Base-by-base conservation (phyloP, 1,140 invertebrate genomes). In the Monochamus saltuarius region DNA sequence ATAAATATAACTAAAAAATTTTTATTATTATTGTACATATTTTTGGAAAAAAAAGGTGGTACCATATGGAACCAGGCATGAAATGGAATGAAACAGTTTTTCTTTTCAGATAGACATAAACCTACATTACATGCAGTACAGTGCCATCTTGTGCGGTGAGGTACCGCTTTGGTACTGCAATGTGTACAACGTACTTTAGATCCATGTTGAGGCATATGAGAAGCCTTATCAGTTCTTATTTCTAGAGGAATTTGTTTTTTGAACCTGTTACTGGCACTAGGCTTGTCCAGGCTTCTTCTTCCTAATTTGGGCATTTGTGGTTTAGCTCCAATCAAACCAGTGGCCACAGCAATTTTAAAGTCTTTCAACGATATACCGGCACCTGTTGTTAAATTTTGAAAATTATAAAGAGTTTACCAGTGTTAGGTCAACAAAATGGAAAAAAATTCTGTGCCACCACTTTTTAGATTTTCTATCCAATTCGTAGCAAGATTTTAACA, bases 401-500 rank as follows among this genome's bases (percentile, higher is more conserved):
- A n/a, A n/a, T n/a, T n/a, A n/a, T n/a, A 13, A 45, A 17, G 14
- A 1, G 13, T 16, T 46, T 16, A 46, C 43, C 8, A 46, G 7
- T 46, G 43, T 46, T 8, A 17, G 1, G 4, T 22, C 1, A 17
- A 22, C 4, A 10, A 16, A 46, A 19, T 16, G 43, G 1, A 46
- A 22, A 17, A 17, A 13, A 14, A 42, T 46, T 46, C 56, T 36
- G 45, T 65, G 62, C 65, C 65, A 64, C 74, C 74, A 78, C 66
- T 75, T 78, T 43, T 46, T 69, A 29, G 52, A 65, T 62, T 78
- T 76, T 56, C 73, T 61, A 57, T 73, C 57, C 19, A 74, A 65
- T 52, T 69, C 61, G 58, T 77, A 78, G 13, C 54, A 43, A n/a
- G 59, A 53, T 49, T 71, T 73, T 52, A 75, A 54, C 66, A 70